These are phyloP conservation scores for Ptychoptera contaminata DNA, from an alignment of 2,888 invertebrate species.

Conservation along the genomic window DNA sequence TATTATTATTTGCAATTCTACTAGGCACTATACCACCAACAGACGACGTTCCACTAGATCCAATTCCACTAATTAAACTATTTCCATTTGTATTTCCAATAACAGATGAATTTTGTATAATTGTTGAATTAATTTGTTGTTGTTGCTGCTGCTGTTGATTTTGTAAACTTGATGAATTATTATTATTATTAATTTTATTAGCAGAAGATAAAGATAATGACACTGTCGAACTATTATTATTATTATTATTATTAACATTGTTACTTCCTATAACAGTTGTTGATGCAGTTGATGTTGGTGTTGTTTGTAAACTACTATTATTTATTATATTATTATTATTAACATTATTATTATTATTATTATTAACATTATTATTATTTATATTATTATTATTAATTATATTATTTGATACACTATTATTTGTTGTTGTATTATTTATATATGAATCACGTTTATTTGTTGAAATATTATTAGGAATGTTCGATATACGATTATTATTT, in stretches of 20 bases:
- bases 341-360: conserved; percentile 21
- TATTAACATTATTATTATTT: conserved; percentile 14
- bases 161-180: no score
- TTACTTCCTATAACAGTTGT: conserved; percentile 6
- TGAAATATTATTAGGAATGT: conserved; percentile 22
- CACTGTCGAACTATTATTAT: conserved; percentile 1
- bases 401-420: conserved; percentile 4
- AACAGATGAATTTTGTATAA: conserved; percentile 2
- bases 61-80: not conserved
- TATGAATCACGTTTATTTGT: conserved; percentile 12
- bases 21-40: conserved; percentile 4
- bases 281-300: conserved; percentile 9
- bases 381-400: conserved; percentile 5
- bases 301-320: conserved; percentile 12
- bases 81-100: not conserved
- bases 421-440: conserved; percentile 2
- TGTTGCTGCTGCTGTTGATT: not conserved
- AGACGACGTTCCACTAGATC: conserved; percentile 6
- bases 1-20: conserved; percentile 5
- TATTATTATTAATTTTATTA: no score
- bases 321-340: conserved; percentile 19
- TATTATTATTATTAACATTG: conserved; percentile 7
- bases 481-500: conserved; percentile 16
- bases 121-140: conserved; percentile 2
- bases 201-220: no score